phyloP scores from a whole-genome alignment of 2,888 invertebrate species.

The Scaptodrosophila latifasciaeformis region DNA sequence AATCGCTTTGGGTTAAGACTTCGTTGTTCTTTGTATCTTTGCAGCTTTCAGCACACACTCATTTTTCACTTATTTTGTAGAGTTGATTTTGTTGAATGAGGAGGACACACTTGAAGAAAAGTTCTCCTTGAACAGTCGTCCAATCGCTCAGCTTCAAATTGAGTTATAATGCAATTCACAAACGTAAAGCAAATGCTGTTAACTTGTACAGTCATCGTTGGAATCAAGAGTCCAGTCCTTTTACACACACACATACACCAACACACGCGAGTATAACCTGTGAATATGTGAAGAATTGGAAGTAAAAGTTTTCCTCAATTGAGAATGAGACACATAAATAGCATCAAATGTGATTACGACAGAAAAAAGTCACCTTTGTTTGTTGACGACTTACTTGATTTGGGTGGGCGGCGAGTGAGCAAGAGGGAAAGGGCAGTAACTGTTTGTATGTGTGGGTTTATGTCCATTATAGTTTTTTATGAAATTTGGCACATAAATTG shows the following conservation, averaged over 20 bases:
- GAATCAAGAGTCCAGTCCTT: too few species aligned
- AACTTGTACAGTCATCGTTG: constrained; percentile 34
- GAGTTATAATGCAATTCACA: constrained; percentile 69
- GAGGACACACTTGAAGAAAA: too few species aligned
- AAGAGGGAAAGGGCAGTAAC: too few species aligned
- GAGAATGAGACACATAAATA: constrained; percentile 63
- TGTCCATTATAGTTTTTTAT: constrained; percentile 57
- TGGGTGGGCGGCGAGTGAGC: too few species aligned
- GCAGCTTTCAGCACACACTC: too few species aligned
- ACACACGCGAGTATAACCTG: too few species aligned
- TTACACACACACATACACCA: too few species aligned
- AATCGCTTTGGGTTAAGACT: too few species aligned
- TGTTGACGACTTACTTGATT: constrained; percentile 48
- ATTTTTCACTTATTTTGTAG: too few species aligned
- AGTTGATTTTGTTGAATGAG: too few species aligned
- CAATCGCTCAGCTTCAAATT: constrained; percentile 61
- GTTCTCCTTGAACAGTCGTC: background rate
- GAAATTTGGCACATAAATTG: constrained; percentile 66
- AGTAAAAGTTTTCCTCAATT: constrained; percentile 39
- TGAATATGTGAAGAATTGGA: too few species aligned
- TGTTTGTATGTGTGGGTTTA: constrained; percentile 19
- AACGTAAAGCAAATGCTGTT: constrained; percentile 66
- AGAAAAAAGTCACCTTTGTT: constrained; percentile 65
- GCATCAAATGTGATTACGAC: constrained; percentile 63
- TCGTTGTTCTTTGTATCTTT: too few species aligned